phyloP scores from a whole-genome alignment of 2,113 vertebrate genomes.

The Caranx ignobilis region DNA sequence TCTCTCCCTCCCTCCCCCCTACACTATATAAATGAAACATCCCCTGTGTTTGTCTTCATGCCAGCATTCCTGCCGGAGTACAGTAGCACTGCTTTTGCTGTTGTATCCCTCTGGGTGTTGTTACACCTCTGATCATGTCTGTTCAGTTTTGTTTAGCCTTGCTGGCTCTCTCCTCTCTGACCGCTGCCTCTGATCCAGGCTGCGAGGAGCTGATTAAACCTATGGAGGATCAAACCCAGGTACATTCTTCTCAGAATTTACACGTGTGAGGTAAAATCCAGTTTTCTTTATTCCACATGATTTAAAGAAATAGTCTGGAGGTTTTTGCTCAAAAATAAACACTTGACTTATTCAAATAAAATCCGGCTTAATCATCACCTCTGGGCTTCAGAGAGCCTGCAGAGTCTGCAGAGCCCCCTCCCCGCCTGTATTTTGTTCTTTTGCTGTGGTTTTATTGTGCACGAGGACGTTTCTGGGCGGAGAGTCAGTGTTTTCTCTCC shows the following conservation, averaged over 20 bases:
- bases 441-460: no score
- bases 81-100: conserved; percentile 2
- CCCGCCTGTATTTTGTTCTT: no score
- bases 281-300: neutral
- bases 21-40: neutral
- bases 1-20: no score
- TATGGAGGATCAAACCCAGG: conserved; percentile 39
- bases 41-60: neutral
- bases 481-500: no score
- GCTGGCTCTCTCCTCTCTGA: conserved; percentile 57
- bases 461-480: no score
- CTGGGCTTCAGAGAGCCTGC: no score
- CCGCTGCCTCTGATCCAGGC: conserved; percentile 33
- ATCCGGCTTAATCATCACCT: no score
- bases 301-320: neutral
- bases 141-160: conserved; percentile 36
- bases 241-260: conserved; percentile 23
- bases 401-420: no score
- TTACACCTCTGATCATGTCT: conserved; percentile 45
- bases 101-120: neutral
- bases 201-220: conserved; percentile 57
- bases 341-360: no score
- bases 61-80: neutral
- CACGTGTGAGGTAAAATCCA: neutral
- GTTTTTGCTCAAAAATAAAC: no score